A percentile compares a stretch with the other conserved stretches of the same genome.
These are phyloP conservation scores for Notodonta dromedarius DNA, from an alignment of 2,888 invertebrate species.

Conservation along the genomic window DNA sequence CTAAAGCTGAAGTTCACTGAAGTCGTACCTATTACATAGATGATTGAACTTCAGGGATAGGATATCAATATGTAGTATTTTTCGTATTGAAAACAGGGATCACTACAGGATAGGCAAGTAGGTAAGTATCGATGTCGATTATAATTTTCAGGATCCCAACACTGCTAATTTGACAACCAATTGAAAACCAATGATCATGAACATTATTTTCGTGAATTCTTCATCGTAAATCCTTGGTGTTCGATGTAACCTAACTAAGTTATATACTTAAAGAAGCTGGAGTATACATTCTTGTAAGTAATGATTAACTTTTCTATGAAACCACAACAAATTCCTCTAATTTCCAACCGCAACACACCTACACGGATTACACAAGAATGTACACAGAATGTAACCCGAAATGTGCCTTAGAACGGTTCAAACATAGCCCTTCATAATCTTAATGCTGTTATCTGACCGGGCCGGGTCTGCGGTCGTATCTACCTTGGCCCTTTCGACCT, in stretches of 20 bases:
- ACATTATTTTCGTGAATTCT: no score
- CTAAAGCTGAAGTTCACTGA: neutral
- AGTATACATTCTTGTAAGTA: no score
- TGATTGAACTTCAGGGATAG: neutral
- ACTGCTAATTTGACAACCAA: no score
- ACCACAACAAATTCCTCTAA: neutral
- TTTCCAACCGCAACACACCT: neutral
- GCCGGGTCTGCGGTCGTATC: neutral
- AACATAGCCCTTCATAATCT: neutral
- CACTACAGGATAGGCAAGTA: no score
- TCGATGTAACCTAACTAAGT: no score
- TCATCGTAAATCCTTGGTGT: no score
- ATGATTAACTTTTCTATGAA: no score
- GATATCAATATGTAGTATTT: neutral
- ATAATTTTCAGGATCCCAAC: no score
- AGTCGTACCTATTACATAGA: neutral
- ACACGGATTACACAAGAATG: neutral
- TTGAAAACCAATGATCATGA: no score
- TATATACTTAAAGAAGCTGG: no score
- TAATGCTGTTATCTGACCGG: neutral
- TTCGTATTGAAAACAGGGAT: no score
- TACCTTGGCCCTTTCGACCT: neutral
- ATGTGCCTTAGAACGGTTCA: neutral
- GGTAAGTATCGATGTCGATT: no score
- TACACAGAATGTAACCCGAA: neutral